phyloP scores from a whole-genome alignment of 2,888 invertebrate species.

The Conistra vaccinii region DNA sequence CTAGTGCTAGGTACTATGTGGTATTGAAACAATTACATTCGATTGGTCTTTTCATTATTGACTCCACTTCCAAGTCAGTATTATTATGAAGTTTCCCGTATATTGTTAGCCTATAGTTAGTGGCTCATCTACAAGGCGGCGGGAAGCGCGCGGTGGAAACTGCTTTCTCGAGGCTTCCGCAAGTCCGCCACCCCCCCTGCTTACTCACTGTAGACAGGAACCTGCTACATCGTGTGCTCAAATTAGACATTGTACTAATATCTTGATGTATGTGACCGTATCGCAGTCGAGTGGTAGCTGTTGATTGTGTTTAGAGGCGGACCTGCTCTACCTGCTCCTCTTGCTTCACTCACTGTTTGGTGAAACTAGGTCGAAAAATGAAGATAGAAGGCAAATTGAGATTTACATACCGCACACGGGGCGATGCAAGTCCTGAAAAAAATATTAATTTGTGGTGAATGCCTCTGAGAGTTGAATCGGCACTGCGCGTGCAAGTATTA shows the following conservation, averaged over 20 bases:
- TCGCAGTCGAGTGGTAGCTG: not conserved
- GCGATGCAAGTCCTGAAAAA: not conserved
- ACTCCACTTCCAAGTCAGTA: not conserved
- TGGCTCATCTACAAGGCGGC: not conserved
- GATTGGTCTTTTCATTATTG: not conserved
- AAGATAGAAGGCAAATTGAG: not conserved
- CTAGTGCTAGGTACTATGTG: too few species aligned
- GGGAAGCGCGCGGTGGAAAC: slow-evolving; percentile 12
- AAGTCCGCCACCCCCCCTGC: not conserved
- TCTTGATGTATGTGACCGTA: not conserved
- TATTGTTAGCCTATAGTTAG: not conserved
- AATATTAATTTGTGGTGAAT: not conserved
- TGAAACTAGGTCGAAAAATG: not conserved
- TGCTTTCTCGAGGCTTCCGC: slow-evolving; percentile 18
- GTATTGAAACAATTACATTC: not conserved
- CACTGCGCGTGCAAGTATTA: slow-evolving; percentile 11
- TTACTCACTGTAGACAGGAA: slow-evolving; percentile 2
- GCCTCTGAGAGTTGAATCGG: slow-evolving; percentile 2
- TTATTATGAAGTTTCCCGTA: not conserved
- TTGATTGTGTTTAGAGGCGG: not conserved
- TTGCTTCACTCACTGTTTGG: not conserved
- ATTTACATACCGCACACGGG: not conserved
- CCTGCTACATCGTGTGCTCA: not conserved
- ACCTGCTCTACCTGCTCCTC: not conserved
- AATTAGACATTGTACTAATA: not conserved